Percentiles rank a stretch among this genome's conserved stretches.
phyloP scores from a whole-genome alignment of 23 tunicate species.

The Phallusia fumigata region DNA sequence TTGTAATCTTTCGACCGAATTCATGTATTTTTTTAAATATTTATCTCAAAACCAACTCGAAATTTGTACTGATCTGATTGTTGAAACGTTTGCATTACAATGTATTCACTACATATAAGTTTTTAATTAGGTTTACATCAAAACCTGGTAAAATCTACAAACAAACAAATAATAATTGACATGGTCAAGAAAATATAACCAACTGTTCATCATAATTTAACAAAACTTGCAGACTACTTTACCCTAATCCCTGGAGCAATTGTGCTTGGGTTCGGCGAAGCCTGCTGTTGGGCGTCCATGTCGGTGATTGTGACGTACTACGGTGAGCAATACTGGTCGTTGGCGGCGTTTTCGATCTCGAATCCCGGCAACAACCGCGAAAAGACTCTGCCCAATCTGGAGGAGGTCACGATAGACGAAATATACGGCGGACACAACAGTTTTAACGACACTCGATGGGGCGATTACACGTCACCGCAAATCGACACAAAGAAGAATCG shows the following conservation, averaged over 20 bases:
- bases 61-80: neutral
- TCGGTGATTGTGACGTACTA: constrained; percentile 20
- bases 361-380: neutral
- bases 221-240: neutral
- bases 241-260: constrained; percentile 3
- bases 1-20: too few relatives aligned
- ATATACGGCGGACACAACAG: neutral
- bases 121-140: too few relatives aligned
- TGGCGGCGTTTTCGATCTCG: neutral
- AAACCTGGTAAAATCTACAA: too few relatives aligned
- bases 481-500: neutral
- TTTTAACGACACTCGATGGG: neutral
- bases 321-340: constrained; percentile 8
- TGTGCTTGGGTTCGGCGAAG: constrained; percentile 12
- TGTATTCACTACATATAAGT: too few relatives aligned
- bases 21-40: too few relatives aligned
- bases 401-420: neutral
- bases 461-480: neutral
- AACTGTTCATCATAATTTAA: neutral
- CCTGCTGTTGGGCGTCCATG: constrained; percentile 24
- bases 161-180: neutral
- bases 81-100: too few relatives aligned
- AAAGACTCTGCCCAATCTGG: neutral
- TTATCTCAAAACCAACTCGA: too few relatives aligned
- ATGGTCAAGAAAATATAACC: neutral